These are phyloP conservation scores for Prolemur simus DNA, from an alignment of 2,113 vertebrate genomes.

Conservation along the genomic window DNA sequence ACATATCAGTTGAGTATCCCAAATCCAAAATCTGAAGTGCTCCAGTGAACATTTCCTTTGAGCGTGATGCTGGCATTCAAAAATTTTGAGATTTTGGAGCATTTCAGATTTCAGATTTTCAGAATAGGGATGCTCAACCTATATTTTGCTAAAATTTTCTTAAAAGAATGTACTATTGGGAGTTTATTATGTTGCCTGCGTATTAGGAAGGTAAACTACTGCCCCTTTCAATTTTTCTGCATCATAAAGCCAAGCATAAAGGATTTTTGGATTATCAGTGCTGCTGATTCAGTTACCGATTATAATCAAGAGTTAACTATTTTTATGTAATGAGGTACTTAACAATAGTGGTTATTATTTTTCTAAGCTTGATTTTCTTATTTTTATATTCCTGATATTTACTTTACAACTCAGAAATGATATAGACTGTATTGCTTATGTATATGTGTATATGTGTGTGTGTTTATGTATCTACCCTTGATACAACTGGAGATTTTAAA, in stretches of 20 bases:
- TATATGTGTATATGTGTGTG: neutral
- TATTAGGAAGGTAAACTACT: constrained; percentile 1
- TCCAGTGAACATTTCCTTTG: neutral
- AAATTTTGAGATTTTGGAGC: neutral
- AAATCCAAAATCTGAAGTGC: neutral
- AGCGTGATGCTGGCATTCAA: neutral
- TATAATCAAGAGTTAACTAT: neutral
- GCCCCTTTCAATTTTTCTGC: neutral
- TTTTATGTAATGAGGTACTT: neutral
- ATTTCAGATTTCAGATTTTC: neutral
- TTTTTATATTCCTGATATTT: neutral
- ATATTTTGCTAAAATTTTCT: neutral
- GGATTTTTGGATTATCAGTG: neutral
- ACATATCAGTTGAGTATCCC: neutral
- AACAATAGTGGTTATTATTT: neutral
- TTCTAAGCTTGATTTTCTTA: neutral
- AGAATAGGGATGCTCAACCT: neutral
- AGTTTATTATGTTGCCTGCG: neutral
- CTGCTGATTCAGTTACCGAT: neutral
- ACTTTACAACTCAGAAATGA: neutral
- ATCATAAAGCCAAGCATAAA: neutral
- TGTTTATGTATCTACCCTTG: neutral
- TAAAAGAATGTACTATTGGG: neutral
- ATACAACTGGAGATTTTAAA: neutral
- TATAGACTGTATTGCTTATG: neutral